Evolutionary conservation across 37 sponge, comb jelly and placozoan genomes (phyloP), one percentile per base, ranked within the genome.

Genomic region (Spongilla lacustris): DNA sequence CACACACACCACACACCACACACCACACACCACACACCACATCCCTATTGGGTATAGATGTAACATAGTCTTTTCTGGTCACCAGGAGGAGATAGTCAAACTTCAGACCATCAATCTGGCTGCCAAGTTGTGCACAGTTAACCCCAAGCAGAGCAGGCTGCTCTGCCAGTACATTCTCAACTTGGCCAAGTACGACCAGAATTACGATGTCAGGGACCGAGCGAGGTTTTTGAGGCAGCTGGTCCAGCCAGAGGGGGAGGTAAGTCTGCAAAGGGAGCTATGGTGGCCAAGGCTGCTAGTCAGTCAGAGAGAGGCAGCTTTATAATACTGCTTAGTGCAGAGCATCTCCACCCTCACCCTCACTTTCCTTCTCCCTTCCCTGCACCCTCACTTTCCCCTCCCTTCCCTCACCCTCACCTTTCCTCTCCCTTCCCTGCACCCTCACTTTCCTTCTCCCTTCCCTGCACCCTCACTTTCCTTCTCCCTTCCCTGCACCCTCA

Each of bases 191-290:
- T 99, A 97, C 81, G 99, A 99, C 67, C 86, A 91, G 36, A 99
- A 96, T 89, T 99, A 99, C 88, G 99, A 99, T 82, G 94, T 99
- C 75, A 88, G 99, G 83, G 99, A 99, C 71, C 85, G 96, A 68
- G 96, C 94, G 29, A 50, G 99, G 66, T 97, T 97, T 85, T 85
- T 99, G 17, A 77, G 95, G 38, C 91, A 94, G 38, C 88, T 98
- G 19, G 84, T 95, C 1, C 73, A 88, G 17, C 93, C 92, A 6
- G 75, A 68, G 28, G 97, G 94, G 78, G 94, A 90, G 25, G 36
- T 58, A 17, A 46, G 46, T 8, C n/a, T n/a, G n/a, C n/a, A n/a
- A n/a, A n/a, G n/a, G n/a, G n/a, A n/a, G n/a, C n/a, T n/a, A n/a
- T n/a, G n/a, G n/a, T n/a, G n/a, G n/a, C n/a, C n/a, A n/a, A n/a